Percentiles rank a stretch among this genome's conserved stretches.
These are phyloP conservation scores for Cryptus armator DNA, from an alignment of 2,888 invertebrate genomes.

Conservation along the genomic window DNA sequence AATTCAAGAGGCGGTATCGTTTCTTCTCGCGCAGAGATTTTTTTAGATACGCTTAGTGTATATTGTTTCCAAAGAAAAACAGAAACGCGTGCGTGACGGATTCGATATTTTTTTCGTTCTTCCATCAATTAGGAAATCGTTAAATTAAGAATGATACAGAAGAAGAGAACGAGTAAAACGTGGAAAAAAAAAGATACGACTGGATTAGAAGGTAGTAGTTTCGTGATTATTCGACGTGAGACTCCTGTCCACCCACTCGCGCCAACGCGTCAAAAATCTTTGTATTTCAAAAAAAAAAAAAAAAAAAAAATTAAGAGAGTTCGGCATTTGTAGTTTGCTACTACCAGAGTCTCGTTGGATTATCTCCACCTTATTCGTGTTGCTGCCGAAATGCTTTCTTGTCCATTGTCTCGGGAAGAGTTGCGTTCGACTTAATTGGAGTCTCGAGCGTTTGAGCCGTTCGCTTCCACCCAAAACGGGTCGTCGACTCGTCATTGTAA, in stretches of 20 bases:
- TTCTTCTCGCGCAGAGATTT: background rate
- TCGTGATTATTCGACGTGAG: conserved; percentile 32
- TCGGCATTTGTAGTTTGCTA: conserved; percentile 47
- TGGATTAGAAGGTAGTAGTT: background rate
- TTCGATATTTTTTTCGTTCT: background rate
- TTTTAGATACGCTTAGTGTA: too few species aligned
- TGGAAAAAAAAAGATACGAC: background rate
- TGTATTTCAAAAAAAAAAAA: conserved; percentile 18
- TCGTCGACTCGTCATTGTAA: conserved; percentile 70
- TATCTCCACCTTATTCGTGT: conserved; percentile 9
- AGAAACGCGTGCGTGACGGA: background rate
- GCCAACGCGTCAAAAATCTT: conserved; percentile 26
- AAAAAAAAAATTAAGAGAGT: conserved; percentile 14
- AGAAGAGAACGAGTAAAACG: background rate
- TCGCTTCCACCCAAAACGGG: conserved; percentile 60
- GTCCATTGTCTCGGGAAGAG: conserved; percentile 58
- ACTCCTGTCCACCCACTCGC: conserved; percentile 44
- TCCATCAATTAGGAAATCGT: conserved; percentile 10
- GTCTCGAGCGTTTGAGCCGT: conserved; percentile 16
- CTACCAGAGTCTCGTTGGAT: conserved; percentile 25
- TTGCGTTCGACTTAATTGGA: conserved; percentile 65
- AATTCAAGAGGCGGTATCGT: background rate
- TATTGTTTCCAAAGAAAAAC: background rate
- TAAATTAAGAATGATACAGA: conserved; percentile 7
- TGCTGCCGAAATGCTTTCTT: conserved; percentile 30